phyloP scores from a whole-genome alignment of 2,797 vertebrate genomes.

The Trematocara caparti region DNA sequence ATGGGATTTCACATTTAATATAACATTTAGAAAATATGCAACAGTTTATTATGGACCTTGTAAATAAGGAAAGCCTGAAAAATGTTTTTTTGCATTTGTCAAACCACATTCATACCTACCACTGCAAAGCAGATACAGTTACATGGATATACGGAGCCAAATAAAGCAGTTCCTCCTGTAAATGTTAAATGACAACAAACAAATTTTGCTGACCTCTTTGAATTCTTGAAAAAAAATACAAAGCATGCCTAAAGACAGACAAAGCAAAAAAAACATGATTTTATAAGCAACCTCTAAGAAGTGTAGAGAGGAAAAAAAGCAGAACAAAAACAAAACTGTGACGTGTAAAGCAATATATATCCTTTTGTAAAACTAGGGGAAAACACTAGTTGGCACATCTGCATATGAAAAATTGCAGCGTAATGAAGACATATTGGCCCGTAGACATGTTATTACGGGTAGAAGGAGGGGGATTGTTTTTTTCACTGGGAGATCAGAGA shows the following conservation, averaged over 20 bases:
- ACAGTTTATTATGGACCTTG: neutral
- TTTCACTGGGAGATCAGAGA: slow-evolving; percentile 36
- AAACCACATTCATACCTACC: neutral
- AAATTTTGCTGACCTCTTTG: slow-evolving; percentile 32
- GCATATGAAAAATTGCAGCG: slow-evolving; percentile 40
- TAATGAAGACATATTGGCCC: slow-evolving; percentile 65
- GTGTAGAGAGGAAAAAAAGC: neutral
- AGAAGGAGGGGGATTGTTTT: slow-evolving; percentile 25
- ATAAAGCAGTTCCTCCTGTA: neutral
- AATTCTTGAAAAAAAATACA: neutral
- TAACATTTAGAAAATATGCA: neutral
- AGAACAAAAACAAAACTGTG: neutral
- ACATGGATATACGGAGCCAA: neutral
- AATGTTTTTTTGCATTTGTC: neutral
- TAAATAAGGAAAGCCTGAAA: neutral
- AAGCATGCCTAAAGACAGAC: neutral
- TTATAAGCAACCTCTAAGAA: neutral
- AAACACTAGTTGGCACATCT: slow-evolving; percentile 30
- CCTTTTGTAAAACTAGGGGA: slow-evolving; percentile 8
- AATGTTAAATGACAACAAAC: neutral
- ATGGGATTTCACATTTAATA: neutral
- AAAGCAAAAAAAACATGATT: neutral
- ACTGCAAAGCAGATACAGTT: neutral
- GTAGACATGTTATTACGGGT: slow-evolving; percentile 41
- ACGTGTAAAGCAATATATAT: slow-evolving; percentile 1